Evolutionary conservation across 2,113 vertebrate genomes (phyloP).

Genomic region (Protobothrops mucrosquamatus): DNA sequence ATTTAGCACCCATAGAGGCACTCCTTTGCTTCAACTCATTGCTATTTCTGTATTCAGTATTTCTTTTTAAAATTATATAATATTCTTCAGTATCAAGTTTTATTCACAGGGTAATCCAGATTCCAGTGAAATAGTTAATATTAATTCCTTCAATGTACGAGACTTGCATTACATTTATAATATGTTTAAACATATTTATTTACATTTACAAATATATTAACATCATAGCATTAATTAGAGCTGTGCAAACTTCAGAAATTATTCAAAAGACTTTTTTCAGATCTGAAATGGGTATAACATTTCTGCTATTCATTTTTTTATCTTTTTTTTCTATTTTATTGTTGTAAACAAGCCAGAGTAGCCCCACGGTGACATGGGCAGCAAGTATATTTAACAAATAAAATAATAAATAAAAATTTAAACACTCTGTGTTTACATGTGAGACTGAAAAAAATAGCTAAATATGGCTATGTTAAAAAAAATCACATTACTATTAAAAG

Average conservation of each 20-base stretch:
- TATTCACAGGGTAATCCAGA: neutral
- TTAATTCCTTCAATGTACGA: neutral
- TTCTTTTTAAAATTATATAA: neutral
- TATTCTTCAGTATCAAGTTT: neutral
- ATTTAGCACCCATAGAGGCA: neutral
- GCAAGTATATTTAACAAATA: neutral
- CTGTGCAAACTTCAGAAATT: neutral
- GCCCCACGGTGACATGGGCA: neutral
- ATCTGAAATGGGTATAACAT: neutral
- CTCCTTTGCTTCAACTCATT: slow-evolving; percentile 15
- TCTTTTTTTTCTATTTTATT: neutral
- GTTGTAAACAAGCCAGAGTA: neutral
- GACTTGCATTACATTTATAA: neutral
- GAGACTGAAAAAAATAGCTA: neutral
- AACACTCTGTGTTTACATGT: neutral
- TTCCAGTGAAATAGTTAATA: neutral
- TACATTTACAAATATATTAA: neutral
- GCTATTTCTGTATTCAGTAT: neutral
- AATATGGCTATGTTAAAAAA: neutral
- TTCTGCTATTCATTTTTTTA: neutral
- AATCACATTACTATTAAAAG: neutral
- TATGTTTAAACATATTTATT: neutral
- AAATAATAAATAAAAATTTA: neutral
- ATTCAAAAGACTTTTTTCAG: neutral
- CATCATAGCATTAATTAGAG: neutral